A percentile compares a stretch with the other conserved stretches of the same genome.
phyloP scores from a whole-genome alignment of 1,140 invertebrate species.

The Drosophila obscura region DNA sequence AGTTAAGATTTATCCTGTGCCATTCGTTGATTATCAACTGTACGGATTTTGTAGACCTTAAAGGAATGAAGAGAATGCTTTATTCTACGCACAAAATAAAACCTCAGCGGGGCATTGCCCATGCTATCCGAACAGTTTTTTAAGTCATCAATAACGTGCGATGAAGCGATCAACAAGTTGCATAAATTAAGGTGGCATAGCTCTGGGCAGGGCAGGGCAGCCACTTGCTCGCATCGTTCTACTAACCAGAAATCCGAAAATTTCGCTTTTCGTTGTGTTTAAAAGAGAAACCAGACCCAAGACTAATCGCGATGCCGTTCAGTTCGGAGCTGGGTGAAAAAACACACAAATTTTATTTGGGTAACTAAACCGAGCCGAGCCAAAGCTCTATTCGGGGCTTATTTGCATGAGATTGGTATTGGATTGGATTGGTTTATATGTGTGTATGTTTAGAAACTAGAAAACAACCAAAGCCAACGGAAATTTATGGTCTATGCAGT shows the following conservation, averaged over 20 bases:
- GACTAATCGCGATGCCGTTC: conserved; percentile 69
- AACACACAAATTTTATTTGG: conserved; percentile 75
- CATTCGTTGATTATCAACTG: too few species aligned
- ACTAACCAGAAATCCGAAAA: conserved; percentile 79
- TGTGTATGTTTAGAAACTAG: conserved; percentile 50
- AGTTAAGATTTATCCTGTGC: too few species aligned
- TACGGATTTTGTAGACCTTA: conserved; percentile 6
- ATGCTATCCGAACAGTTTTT: conserved; percentile 37
- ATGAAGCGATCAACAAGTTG: conserved; percentile 66
- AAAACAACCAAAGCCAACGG: conserved; percentile 30
- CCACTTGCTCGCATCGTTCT: conserved; percentile 60
- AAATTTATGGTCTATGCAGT: conserved; percentile 51
- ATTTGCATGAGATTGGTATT: conserved; percentile 73
- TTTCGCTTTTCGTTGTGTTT: conserved; percentile 75
- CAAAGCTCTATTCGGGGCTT: conserved; percentile 26
- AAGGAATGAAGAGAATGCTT: conserved; percentile 55
- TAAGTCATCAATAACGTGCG: conserved; percentile 47
- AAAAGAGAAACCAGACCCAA: conserved; percentile 80
- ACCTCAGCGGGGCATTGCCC: conserved; percentile 34
- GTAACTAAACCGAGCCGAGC: conserved; percentile 64
- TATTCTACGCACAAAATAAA: conserved; percentile 24
- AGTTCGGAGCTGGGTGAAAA: not conserved
- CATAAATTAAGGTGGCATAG: conserved; percentile 66
- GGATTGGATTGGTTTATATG: too few species aligned
- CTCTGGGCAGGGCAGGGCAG: conserved; percentile 14